Evolutionary conservation across 2,113 vertebrate species (phyloP).

Genomic region (Triplophysa tibetana): DNA sequence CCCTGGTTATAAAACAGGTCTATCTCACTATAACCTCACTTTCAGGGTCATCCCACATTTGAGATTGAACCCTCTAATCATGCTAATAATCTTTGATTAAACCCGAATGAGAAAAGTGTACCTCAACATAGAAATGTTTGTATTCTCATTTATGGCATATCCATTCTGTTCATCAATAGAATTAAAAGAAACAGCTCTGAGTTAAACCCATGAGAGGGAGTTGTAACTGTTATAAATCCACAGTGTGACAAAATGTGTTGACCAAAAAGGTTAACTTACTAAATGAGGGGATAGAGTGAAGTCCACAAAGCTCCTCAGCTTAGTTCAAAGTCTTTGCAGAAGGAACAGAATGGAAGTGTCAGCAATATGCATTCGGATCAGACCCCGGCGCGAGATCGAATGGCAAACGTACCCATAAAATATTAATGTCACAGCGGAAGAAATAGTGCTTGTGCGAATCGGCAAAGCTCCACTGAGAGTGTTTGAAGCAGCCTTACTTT

Average conservation of each 20-base stretch:
- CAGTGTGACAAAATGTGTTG: constrained; percentile 28
- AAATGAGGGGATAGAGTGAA: constrained; percentile 21
- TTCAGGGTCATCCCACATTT: constrained; percentile 11
- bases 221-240: constrained; percentile 18
- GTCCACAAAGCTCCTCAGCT: constrained; percentile 3
- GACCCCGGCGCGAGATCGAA: constrained; percentile 20
- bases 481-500: constrained; percentile 30
- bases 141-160: background rate
- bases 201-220: background rate
- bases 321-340: constrained; percentile 16
- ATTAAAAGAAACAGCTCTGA: background rate
- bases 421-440: constrained; percentile 28
- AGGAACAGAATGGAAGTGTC: constrained; percentile 16
- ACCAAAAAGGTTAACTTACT: background rate
- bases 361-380: constrained; percentile 22
- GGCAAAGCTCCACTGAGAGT: constrained; percentile 13
- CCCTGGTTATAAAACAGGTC: constrained; percentile 12
- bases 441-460: constrained; percentile 22
- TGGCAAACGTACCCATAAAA: constrained; percentile 28
- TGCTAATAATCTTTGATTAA: constrained; percentile 38
- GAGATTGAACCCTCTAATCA: constrained; percentile 26
- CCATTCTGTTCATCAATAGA: background rate
- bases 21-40: constrained; percentile 18
- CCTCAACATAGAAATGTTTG: constrained; percentile 18
- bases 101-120: constrained; percentile 23